Evolutionary conservation across 2,797 vertebrate genomes (phyloP).

Genomic region (Apogon hyalosoma): DNA sequence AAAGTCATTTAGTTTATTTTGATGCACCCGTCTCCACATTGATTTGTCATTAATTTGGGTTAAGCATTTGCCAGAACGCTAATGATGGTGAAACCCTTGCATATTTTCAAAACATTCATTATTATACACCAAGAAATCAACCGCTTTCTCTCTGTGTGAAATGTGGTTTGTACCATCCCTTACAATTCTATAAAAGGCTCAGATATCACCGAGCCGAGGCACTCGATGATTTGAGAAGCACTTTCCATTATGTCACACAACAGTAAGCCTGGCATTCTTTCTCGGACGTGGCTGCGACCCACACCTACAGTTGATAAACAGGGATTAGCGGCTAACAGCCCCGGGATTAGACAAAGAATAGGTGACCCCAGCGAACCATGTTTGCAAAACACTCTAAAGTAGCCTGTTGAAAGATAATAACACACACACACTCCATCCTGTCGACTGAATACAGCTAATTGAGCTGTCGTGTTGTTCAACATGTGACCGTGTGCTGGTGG

Average conservation of each 20-base stretch:
- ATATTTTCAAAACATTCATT: too few relatives aligned
- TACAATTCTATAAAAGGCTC: conserved; percentile 44
- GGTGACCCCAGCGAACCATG: conserved; percentile 47
- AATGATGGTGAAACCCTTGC: too few relatives aligned
- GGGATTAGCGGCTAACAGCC: conserved; percentile 76
- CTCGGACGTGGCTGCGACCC: conserved; percentile 32
- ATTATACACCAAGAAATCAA: background rate
- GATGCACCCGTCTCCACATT: too few relatives aligned
- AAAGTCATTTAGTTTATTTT: too few relatives aligned
- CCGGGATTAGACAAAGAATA: conserved; percentile 67
- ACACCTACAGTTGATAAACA: conserved; percentile 62
- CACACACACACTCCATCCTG: conserved; percentile 31
- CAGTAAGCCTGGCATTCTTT: conserved; percentile 24
- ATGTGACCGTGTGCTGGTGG: conserved; percentile 9
- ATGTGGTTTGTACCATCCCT: background rate
- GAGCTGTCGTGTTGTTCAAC: conserved; percentile 39
- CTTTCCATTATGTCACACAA: conserved; percentile 63
- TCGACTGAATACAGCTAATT: conserved; percentile 54
- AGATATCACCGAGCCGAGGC: conserved; percentile 23
- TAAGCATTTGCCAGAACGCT: too few relatives aligned
- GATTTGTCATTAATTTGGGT: too few relatives aligned
- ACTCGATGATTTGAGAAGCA: conserved; percentile 10
- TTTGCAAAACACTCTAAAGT: conserved; percentile 65
- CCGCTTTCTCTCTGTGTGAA: background rate
- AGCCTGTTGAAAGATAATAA: conserved; percentile 62